Conservation (phyloP, 2,888 invertebrate genomes). For the Petrolisthes manimaculis region DNA sequence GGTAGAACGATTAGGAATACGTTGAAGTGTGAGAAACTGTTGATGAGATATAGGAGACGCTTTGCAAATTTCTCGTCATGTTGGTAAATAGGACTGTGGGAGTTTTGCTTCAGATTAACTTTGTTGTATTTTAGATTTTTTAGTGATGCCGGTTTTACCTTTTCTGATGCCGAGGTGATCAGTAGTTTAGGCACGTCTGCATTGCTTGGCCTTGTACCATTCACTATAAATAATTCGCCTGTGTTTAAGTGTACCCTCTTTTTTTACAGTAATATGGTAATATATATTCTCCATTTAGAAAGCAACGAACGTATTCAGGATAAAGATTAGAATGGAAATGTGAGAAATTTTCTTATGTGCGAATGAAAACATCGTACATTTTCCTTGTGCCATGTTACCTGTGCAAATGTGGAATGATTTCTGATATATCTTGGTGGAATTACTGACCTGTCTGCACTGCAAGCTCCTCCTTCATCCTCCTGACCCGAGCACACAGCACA, state of each 20-base stretch:
- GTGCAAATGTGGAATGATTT: too few relatives aligned
- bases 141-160: neutral
- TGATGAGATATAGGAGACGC: neutral
- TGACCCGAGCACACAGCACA: neutral
- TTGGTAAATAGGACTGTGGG: too few relatives aligned
- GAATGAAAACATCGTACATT: too few relatives aligned
- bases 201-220: neutral
- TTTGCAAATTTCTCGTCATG: neutral
- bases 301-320: neutral
- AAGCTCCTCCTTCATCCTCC: too few relatives aligned
- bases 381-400: too few relatives aligned
- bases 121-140: neutral
- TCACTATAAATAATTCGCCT: too few relatives aligned
- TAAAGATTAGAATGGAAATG: neutral
- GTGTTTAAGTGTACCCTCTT: neutral
- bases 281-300: neutral
- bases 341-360: neutral
- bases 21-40: neutral
- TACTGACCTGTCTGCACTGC: conserved; percentile 12
- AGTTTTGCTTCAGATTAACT: neutral
- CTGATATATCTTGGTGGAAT: neutral
- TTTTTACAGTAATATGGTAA: neutral
- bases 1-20: neutral
- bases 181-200: neutral
- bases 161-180: neutral